Evolutionary conservation across 2,797 vertebrate genomes (phyloP), one percentile per base, ranked within the genome.

Genomic region (Sebastes jordani): DNA sequence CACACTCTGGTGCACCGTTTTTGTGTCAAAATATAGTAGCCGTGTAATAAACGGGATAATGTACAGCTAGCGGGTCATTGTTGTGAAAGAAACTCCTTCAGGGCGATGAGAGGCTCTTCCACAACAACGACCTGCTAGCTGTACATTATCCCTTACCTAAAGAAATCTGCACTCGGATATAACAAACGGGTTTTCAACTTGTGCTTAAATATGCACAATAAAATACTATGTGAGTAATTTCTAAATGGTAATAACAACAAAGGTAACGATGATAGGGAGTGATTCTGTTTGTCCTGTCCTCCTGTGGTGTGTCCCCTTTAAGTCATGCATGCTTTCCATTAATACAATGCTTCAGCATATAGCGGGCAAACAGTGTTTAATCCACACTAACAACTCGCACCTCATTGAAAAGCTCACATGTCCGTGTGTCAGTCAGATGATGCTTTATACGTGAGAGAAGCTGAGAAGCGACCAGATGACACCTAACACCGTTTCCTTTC

Each of bases 281-380:
- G 10, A n/a, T 32, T 30, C 0, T 70, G 60, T 63, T 20, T 62
- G 22, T 72, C 42, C 11, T 54, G 52, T 64, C 63, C 4, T n/a
- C 64, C 74, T 80, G 86, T 82, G 81, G 75, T 82, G 79, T 81
- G 81, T 90, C 74, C 52, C 81, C 81, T 62, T 55, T 52, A 67
- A 63, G 67, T 78, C 61, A 14, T 54, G 83, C 86, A 89, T 87
- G 80, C 20, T 67, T 34, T 22, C 27, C 49, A 74, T 78, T 11
- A 36, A 42, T 18, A 23, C 58, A 42, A 36, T 34, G 36, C 54
- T 71, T 30, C 14, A 36, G 55, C 10, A 46, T 27, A 54, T 27
- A 54, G 25, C 14, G 9, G 18, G 30, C 18, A 3, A 42, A 60
- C 11, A 20, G 5, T 54, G 16, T 42, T 56, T 71, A 58, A 71